Evolutionary conservation across 37 sponge, comb jelly and placozoan species (phyloP), one percentile per base, ranked within the genome.

Genomic region (Trichoplax adhaerens): DNA sequence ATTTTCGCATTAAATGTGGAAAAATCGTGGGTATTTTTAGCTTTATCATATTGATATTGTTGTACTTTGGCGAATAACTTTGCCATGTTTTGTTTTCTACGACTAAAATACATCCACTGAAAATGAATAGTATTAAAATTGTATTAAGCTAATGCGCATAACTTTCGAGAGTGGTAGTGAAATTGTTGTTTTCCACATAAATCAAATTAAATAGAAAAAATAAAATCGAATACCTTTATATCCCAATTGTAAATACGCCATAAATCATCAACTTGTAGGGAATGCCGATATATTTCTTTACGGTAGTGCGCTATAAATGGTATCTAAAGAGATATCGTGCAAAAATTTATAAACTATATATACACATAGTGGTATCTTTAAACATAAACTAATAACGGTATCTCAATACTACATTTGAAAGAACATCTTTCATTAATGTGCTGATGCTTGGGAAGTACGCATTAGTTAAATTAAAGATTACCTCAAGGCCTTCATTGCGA

Each of bases 271-370:
- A 77, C 66, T 57, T 63, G 29, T 29, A 29, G 29, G 29, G 29
- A 29, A 29, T 89, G 89, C 58, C 86, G 83, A 8, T 88, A 75
- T 48, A 75, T 81, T 77, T 96, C 99, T 62, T 76, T 74, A n/a
- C 93, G 74, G 70, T 96, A 96, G 50, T 74, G 82, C 6, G 89
- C 85, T 54, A 96, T 96, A 71, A 84, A 96, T 1, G 95, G 90
- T 2, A 94, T 74, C 75, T 76, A 66, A 29, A 29, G 61, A 2
- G 29, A 29, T 29, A 29, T 29, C 29, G 29, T 29, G 29, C 29
- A 29, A 29, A 29, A 29, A 29, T 29, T 29, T 29, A 29, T 29
- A 29, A 29, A 29, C 29, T 29, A 29, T 29, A 29, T 0, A 29
- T 29, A 29, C 29, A 29, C 29, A 29, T 29, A 29, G 29, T 29